Base-by-base conservation (phyloP, 2,888 invertebrate genomes). In the Lasioglossum villosulum region DNA sequence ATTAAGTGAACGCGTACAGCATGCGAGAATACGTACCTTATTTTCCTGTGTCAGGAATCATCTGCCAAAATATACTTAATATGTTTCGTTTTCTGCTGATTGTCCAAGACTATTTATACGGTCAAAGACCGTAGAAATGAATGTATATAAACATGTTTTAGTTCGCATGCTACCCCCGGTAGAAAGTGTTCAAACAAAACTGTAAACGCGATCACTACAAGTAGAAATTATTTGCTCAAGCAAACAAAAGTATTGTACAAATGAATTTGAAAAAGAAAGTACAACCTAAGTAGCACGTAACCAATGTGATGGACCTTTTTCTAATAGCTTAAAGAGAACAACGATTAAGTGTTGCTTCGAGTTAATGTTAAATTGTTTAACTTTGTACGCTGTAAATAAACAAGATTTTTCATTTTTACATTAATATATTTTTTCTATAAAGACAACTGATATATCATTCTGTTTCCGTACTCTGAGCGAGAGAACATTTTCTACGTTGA, bases 11-110 rank as follows among this genome's bases (percentile, higher is more conserved):
- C 14, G 14, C 74, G n/a, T 82, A 74, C 4, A 80, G 39, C 19
- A 74, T 23, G 42, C 3, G 16, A 30, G 30, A 42, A 27, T 2
- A 27, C 1, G 42, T 45, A 48, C 1, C 12, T 52, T 74, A 27
- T 66, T 75, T 84, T 82, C 48, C 74, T 84, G 77, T 42, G 72
- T 83, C 72, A 84, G 72, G 75, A 84, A 79, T 70, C 74, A 48
- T 14, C 48, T 27, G 6, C 4, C 34, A 34, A 77, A 77, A 52
- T 39, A 78, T 63, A 6, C 19, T 77, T 77, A 59, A 78, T 78
- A 39, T 78, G 56, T 45, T 73, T 77, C 56, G 23, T 56, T 82
- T 77, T 4, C 30, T 30, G 34, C 73, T 52, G 14, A 66, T 66
- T 72, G 45, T 45, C 30, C n/a, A 27, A 45, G 30, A 37, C n/a